These are phyloP conservation scores for Paratrypauchen microcephalus DNA, from an alignment of 2,797 vertebrate species.

Conservation along the genomic window DNA sequence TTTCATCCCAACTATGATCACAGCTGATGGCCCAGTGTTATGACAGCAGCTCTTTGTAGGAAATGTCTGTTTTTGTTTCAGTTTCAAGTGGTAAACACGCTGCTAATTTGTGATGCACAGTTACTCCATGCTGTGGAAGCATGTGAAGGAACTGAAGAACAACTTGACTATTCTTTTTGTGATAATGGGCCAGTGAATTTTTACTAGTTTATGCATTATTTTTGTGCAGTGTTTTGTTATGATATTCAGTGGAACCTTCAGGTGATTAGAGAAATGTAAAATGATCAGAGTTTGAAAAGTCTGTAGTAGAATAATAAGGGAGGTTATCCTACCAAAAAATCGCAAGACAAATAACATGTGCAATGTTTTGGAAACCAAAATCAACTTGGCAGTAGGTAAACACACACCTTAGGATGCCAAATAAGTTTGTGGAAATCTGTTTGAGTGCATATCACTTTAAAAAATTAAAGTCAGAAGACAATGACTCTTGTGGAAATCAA, in stretches of 20 bases:
- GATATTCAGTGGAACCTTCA: neutral
- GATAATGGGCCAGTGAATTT: neutral
- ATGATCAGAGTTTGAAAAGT: no score
- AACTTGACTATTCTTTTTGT: neutral
- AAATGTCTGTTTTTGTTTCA: conserved; percentile 7
- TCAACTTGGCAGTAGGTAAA: neutral
- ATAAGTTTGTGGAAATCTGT: neutral
- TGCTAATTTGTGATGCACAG: conserved; percentile 1
- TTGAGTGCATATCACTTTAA: neutral
- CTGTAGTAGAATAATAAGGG: neutral
- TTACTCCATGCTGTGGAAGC: neutral
- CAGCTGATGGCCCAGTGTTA: conserved; percentile 3
- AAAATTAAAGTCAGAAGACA: neutral
- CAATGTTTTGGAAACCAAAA: neutral
- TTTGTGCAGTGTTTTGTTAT: neutral
- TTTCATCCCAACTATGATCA: conserved; percentile 2
- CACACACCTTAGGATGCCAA: neutral
- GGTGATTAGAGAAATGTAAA: neutral
- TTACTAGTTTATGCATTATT: neutral
- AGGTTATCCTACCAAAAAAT: neutral
- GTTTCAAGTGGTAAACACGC: neutral
- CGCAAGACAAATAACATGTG: no score
- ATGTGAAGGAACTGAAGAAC: no score
- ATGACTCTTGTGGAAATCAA: no score
- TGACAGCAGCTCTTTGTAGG: conserved; percentile 7